A percentile compares a stretch with the other conserved stretches of the same genome.
Evolutionary conservation across 2,797 vertebrate species (phyloP).

Genomic region (Microctenopoma steveboyesi): DNA sequence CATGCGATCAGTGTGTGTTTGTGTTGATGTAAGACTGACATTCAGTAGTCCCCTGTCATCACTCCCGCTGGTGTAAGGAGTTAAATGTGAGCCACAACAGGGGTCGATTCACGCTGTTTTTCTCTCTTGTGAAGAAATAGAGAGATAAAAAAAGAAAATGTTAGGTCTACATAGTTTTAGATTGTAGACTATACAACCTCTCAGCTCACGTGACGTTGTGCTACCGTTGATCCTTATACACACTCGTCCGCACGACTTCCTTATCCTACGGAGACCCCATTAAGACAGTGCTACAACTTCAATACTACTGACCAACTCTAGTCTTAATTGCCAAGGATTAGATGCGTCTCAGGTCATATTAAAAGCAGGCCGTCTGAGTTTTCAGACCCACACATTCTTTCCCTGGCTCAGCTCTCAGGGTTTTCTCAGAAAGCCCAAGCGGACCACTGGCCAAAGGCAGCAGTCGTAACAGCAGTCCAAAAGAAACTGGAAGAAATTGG

Average conservation of each 20-base stretch:
- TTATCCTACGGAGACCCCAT: neutral
- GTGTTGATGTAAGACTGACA: neutral
- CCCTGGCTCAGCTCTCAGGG: conserved; percentile 20
- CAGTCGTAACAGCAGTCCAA: conserved; percentile 12
- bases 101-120: neutral
- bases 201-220: neutral
- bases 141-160: no score
- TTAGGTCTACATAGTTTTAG: no score
- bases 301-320: neutral
- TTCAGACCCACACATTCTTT: conserved; percentile 35
- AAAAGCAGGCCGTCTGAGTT: conserved; percentile 12
- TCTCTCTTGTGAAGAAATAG: neutral
- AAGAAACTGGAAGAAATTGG: conserved; percentile 2
- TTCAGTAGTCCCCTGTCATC: conserved; percentile 12
- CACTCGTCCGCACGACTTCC: neutral
- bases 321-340: neutral
- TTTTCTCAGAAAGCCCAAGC: conserved; percentile 41
- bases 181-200: no score
- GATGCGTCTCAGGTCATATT: conserved; percentile 10
- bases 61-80: conserved; percentile 1
- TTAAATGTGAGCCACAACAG: conserved; percentile 11
- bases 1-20: neutral
- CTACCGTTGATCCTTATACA: neutral
- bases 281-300: neutral
- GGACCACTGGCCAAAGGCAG: conserved; percentile 35